Evolutionary conservation across 2,113 vertebrate genomes (phyloP).

Genomic region (Oryzias woworae): DNA sequence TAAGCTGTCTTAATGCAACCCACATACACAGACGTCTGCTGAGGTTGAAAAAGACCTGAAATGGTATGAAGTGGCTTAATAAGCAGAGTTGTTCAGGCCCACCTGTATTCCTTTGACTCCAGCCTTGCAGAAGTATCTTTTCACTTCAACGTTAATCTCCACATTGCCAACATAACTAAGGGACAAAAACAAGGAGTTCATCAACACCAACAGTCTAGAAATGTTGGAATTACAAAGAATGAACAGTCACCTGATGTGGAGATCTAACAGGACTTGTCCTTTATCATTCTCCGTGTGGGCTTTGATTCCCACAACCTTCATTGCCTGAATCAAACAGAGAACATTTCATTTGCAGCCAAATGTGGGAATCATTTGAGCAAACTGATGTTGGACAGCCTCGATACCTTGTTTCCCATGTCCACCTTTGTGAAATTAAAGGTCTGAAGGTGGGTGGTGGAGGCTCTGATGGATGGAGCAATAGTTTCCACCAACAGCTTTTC

Average conservation of each 20-base stretch:
- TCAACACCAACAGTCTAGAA: neutral
- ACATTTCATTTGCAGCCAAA: neutral
- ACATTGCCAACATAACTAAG: constrained; percentile 87
- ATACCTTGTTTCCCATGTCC: constrained; percentile 82
- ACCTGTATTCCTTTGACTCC: constrained; percentile 95
- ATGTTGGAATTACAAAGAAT: neutral
- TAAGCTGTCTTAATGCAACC: neutral
- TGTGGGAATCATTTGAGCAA: neutral
- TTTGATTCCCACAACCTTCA: constrained; percentile 89
- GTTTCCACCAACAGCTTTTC: constrained; percentile 86
- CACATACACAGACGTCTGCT: fast-evolving
- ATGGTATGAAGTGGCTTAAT: neutral
- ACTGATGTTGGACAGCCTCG: neutral
- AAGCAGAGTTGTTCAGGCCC: constrained; percentile 20
- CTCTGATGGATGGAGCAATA: constrained; percentile 82
- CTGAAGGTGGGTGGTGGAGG: constrained; percentile 85
- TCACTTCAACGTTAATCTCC: constrained; percentile 92
- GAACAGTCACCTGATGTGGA: constrained; percentile 85
- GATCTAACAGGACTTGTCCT: constrained; percentile 88
- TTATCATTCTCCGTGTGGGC: constrained; percentile 85
- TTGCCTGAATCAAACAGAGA: constrained; percentile 73
- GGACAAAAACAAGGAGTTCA: constrained; percentile 10
- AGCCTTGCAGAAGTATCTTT: constrained; percentile 94
- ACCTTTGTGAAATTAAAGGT: constrained; percentile 88
- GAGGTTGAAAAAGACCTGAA: neutral